Base-by-base conservation (phyloP, 1,140 invertebrate genomes). In the Drosophila cardini region DNA sequence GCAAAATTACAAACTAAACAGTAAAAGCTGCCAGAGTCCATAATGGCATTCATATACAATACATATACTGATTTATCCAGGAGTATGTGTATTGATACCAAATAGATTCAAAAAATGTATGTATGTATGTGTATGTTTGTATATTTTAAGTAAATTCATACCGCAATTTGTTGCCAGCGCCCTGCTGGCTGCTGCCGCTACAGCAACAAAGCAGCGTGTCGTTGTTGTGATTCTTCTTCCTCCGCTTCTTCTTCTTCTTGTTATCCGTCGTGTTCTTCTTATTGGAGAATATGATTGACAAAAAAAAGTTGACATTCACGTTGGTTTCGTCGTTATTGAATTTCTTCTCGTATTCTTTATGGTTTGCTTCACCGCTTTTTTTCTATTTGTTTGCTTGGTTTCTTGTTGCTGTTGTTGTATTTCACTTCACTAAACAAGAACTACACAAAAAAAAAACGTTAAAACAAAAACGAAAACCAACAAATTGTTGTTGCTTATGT, bases 131-230 rank as follows among this genome's bases (percentile, higher is more conserved):
- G 11, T 13, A n/a, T 13, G 0, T 40, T n/a, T 0, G 38, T 40
- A 53, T 16, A 42, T 34, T 13, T 50, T 11, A 50, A 40, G 18
- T 57, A 68, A 48, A 26, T 68, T 34, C 81, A 64, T 83, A 86
- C 82, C 82, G 78, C 83, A 63, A 72, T 82, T 87, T 65, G 60
- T 82, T 78, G 82, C 74, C 78, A 85, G 82, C 83, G 60, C 53
- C 53, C 57, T 58, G 78, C 78, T 86, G 82, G 67, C 83, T 85
- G 71, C 75, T 69, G 83, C 53, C 36, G 71, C 45, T 55, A 63
- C 57, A 42, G 55, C 48, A 60, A 46, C 40, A 57, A 42, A 32
- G 55, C 70, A 68, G 64, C 71, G 64, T 53, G 30, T 55, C 21
- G 55, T 52, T 72, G 53, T 68, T 58, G 46, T 68, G 8, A 4